Evolutionary conservation across 2,113 vertebrate species (phyloP), one percentile per base, ranked within the genome.

Genomic region (Nestor notabilis): DNA sequence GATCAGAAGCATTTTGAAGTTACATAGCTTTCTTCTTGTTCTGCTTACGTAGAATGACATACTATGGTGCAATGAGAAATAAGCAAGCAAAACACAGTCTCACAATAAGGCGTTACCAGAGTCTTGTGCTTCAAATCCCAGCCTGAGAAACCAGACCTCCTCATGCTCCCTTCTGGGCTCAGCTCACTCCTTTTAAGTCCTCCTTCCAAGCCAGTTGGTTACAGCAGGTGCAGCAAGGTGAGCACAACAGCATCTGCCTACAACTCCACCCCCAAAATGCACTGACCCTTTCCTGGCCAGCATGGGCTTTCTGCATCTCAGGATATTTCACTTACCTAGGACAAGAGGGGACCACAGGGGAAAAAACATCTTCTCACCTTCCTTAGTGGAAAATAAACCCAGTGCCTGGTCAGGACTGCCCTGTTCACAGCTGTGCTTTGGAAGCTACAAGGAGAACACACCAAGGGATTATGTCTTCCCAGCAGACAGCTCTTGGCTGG

Each of bases 121-220:
- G 16, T 52, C 39, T 15, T 11, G 0, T 49, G 0, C 20, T 50
- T 52, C 66, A 17, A 68, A 56, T 2, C 28, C n/a, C 46, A 82
- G 3, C 5, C 43, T n/a, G 5, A 53, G 29, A 74, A 91, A 74
- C 6, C 33, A 91, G 3, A 13, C 4, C 24, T 2, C 12, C 33
- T 52, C 17, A 33, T 0, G 0, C 1, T 43, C 20, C 5, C 13
- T 24, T 5, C 7, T 11, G 49, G 4, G 4, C 20, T 27, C 63
- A 56, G 5, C 49, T 89, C 33, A 5, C 16, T 61, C 29, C 49
- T 89, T 89, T 94, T 47, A 74, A 84, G 29, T 18, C 13, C 19
- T 75, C 39, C 37, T 86, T 90, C 37, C 53, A 50, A 83, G 52
- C 9, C 47, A 49, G 16, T 2, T 58, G 8, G 20, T 65, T 61